phyloP scores from a whole-genome alignment of 2,797 vertebrate genomes.

The Picus viridis region DNA sequence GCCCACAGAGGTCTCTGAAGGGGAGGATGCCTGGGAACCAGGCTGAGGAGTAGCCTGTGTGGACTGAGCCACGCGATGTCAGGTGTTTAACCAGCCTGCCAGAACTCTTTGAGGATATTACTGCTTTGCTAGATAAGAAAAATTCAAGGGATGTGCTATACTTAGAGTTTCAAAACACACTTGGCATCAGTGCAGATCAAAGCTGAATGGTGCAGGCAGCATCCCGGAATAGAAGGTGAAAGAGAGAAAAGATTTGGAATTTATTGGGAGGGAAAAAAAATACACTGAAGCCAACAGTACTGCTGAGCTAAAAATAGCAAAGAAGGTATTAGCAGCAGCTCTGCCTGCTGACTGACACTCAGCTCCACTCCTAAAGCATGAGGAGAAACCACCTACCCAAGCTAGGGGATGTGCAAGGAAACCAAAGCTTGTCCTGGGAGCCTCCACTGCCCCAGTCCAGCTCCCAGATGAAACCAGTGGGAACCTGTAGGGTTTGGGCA shows the following conservation, averaged over 20 bases:
- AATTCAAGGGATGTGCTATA: slow-evolving; percentile 62
- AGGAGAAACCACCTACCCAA: neutral
- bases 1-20: neutral
- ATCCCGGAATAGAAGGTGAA: slow-evolving; percentile 64
- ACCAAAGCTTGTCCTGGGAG: neutral
- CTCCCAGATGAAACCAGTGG: neutral
- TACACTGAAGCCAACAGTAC: slow-evolving; percentile 46
- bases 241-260: slow-evolving; percentile 65
- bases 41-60: neutral
- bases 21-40: neutral
- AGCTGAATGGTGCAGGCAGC: slow-evolving; percentile 51
- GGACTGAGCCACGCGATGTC: neutral
- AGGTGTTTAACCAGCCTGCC: slow-evolving; percentile 38
- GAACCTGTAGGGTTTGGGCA: neutral
- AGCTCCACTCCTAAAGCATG: rapidly evolving
- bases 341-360: neutral
- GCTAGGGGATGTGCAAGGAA: neutral
- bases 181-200: slow-evolving; percentile 66
- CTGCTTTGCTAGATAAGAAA: slow-evolving; percentile 61
- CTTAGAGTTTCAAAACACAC: slow-evolving; percentile 71
- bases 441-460: rapidly evolving
- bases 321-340: slow-evolving; percentile 51
- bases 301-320: slow-evolving; percentile 58
- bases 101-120: slow-evolving; percentile 55
- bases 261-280: slow-evolving; percentile 30